phyloP scores from a whole-genome alignment of 1,140 invertebrate genomes.

The Adelges cooleyi region DNA sequence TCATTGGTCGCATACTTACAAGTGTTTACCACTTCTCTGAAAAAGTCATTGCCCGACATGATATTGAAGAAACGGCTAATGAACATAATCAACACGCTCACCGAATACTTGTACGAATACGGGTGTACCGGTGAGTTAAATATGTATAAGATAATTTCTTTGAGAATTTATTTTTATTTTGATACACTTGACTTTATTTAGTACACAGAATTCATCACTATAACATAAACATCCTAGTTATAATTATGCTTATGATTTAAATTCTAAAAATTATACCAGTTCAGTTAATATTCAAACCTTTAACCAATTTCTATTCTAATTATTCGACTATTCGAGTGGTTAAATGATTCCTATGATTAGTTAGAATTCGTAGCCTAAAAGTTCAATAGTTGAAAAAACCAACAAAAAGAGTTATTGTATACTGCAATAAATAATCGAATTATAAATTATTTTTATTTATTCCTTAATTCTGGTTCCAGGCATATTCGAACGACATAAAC shows the following conservation, averaged over 20 bases:
- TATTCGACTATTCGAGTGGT: no score
- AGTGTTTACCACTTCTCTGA: conserved; percentile 66
- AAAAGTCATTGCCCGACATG: conserved; percentile 63
- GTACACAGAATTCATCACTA: no score
- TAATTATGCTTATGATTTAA: no score
- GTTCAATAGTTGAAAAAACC: neutral
- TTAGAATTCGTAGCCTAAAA: no score
- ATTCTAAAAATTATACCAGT: no score
- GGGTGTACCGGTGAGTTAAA: conserved; percentile 59
- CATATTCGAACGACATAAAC: conserved; percentile 80
- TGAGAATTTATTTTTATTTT: no score
- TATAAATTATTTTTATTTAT: neutral
- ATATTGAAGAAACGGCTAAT: conserved; percentile 54
- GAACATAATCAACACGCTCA: conserved; percentile 74
- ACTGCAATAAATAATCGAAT: no score
- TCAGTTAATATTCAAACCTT: no score
- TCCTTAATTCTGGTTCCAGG: conserved; percentile 40
- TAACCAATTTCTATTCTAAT: no score
- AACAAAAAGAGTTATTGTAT: neutral
- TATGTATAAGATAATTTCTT: neutral
- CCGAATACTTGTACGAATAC: conserved; percentile 76
- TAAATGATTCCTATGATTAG: no score
- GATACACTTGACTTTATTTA: no score
- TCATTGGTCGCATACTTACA: conserved; percentile 66
- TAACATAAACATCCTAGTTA: no score